Evolutionary conservation across 2,888 invertebrate species (phyloP), one percentile per base, ranked within the genome.

Genomic region (Eilema griseolum): DNA sequence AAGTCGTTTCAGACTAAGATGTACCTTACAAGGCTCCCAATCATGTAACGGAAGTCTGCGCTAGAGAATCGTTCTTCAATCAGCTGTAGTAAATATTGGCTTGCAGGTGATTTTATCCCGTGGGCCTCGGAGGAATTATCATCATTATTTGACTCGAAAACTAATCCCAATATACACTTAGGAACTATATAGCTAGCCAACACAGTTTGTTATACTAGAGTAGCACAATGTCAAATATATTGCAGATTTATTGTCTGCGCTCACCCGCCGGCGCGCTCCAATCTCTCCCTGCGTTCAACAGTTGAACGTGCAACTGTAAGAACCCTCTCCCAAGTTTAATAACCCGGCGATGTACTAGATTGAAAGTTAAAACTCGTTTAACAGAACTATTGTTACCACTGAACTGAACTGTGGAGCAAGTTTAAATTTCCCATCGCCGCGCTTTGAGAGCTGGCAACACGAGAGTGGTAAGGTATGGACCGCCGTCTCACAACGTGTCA

Each of bases 321-420:
- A 83, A 80, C 81, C 70, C 77, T 70, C 67, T 79, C 71, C 77
- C 79, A 74, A 78, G 77, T 82, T 76, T 75, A 81, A 81, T 81
- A 77, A 76, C 68, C 66, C 65, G 72, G 68, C 80, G 67, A 70
- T 75, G 78, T 68, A 75, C 82, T 78, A 71, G 75, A 84, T 83
- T 84, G 80, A 81, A 85, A 85, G 84, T 85, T 85, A 82, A 80
- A 69, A 80, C 84, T 84, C 73, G 78, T 83, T 81, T 76, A 80
- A 78, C 81, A 79, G 81, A 83, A 85, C 83, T 78, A 79, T 77
- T 67, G 52, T 64, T 67, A 59, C 67, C 46, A 46, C 64, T 8
- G 24, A 11, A 61, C 37, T 46, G 24, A 12, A 61, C 37, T 46
- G 60, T 57, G 52, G 60, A 52, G 61, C 75, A 74, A 78, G 71